Base-by-base conservation (phyloP, 35 echinoderm and acorn worm genomes). In the Lytechinus pictus region DNA sequence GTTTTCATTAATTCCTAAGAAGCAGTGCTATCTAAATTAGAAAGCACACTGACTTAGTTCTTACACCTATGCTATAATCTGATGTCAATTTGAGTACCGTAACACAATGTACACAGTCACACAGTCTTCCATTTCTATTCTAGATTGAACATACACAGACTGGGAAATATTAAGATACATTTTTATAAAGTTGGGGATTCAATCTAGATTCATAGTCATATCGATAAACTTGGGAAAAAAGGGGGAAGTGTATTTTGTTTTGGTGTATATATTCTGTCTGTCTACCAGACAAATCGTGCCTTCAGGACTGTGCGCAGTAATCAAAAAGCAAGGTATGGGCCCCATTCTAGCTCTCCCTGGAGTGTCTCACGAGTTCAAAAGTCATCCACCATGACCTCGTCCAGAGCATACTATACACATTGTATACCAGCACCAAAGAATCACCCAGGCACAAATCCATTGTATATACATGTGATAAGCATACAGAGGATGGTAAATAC, bases 341-440 rank as follows among this genome's bases (percentile, higher is more conserved):
- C 66, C 66, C 66, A 24, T 24, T 79, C 66, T 79, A 58, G 56
- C 21, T 79, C 21, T 79, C 66, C 66, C 66, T 24, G 66, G 66
- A n/a, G 66, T 79, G 66, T 79, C 66, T 79, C 66, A 24, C n/a
- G 66, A 79, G 66, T 79, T 79, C 66, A 79, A 79, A 79, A 79
- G 66, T 79, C 66, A 79, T 79, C 66, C 21, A 24, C 19, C 66
- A 24, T 79, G 66, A 79, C 66, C 66, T 79, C 66, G 12, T 79
- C 33, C 66, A 79, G 66, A 7, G 66, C 66, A 79, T 79, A 79
- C 61, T 21, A 44, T 13, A 24, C 19, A 71, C 66, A 79, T 60
- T 16, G 33, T 44, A 79, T 24, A 79, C 19, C 66, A 79, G 66
- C 66, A 79, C n/a, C 66, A 79, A 79, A 24, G 66, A 79, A n/a